These are phyloP conservation scores for Idaea dimidiata DNA, from an alignment of 2,888 invertebrate species.

Conservation along the genomic window DNA sequence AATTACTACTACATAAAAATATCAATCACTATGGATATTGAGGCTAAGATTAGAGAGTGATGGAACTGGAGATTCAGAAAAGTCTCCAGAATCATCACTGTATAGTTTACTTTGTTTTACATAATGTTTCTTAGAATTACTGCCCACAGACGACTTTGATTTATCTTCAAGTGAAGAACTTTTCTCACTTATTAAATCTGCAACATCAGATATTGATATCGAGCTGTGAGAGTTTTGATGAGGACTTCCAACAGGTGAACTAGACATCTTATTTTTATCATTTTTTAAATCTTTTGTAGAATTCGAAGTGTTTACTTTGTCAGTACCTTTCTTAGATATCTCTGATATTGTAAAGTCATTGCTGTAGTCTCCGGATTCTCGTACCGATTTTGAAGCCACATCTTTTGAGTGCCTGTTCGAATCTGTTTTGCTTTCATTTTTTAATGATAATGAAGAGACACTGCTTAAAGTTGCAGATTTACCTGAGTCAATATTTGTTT, in stretches of 20 bases:
- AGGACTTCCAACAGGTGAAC: constrained; percentile 41
- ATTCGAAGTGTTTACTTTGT: constrained; percentile 24
- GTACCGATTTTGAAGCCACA: constrained; percentile 48
- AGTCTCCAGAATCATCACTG: constrained; percentile 68
- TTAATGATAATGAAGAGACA: constrained; percentile 41
- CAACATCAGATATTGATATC: constrained; percentile 70
- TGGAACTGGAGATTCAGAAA: constrained; percentile 68
- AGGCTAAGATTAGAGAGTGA: constrained; percentile 72
- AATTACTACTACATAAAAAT: neutral
- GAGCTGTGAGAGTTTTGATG: constrained; percentile 63
- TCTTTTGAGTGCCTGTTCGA: constrained; percentile 37
- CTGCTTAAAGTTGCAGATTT: constrained; percentile 46
- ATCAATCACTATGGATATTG: constrained; percentile 70
- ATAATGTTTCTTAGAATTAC: constrained; percentile 35
- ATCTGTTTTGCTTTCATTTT: constrained; percentile 39
- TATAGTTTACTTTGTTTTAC: constrained; percentile 41
- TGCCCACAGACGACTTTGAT: constrained; percentile 32
- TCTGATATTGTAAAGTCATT: constrained; percentile 62
- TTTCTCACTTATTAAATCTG: constrained; percentile 69
- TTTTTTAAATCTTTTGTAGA: constrained; percentile 18
- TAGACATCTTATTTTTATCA: constrained; percentile 35
- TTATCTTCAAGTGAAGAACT: constrained; percentile 42
- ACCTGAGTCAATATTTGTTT: constrained; percentile 33
- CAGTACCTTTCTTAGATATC: constrained; percentile 40
- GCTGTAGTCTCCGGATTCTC: constrained; percentile 60